Conservation (phyloP, 2,113 vertebrate genomes). For the Paradoxurus hermaphroditus region DNA sequence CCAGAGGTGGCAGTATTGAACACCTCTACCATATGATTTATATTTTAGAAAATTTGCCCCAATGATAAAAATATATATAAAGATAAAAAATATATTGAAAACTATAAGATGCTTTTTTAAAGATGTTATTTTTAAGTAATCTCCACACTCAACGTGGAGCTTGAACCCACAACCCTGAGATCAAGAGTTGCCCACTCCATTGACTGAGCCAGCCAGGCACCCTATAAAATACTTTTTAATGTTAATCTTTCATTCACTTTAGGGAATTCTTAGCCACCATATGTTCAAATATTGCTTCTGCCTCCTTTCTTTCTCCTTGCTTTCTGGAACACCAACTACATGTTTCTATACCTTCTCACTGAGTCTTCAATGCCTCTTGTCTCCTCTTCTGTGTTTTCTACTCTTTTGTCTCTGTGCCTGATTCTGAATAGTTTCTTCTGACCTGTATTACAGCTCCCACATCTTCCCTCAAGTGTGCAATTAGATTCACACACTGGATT, state of each 20-base stretch:
- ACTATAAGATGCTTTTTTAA: neutral
- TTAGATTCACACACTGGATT: neutral
- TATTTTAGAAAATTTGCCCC: neutral
- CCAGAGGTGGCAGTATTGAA: neutral
- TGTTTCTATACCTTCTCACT: neutral
- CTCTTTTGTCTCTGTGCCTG: neutral
- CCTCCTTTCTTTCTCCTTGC: neutral
- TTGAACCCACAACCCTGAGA: too few relatives aligned
- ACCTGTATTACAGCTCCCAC: neutral
- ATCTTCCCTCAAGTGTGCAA: neutral
- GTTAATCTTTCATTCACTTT: neutral
- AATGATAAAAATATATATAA: neutral
- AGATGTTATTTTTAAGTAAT: too few relatives aligned
- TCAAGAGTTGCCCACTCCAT: too few relatives aligned
- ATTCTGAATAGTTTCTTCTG: neutral
- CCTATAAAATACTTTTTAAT: neutral
- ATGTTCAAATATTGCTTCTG: neutral
- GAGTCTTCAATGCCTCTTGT: neutral
- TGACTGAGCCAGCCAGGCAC: too few relatives aligned
- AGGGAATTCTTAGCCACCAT: neutral
- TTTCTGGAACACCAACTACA: neutral
- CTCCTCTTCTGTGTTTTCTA: neutral
- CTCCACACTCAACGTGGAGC: too few relatives aligned
- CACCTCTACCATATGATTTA: neutral
- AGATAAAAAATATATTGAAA: neutral